Evolutionary conservation across 2,797 vertebrate genomes (phyloP), one percentile per base, ranked within the genome.

Genomic region (Acanthurus lineatus): DNA sequence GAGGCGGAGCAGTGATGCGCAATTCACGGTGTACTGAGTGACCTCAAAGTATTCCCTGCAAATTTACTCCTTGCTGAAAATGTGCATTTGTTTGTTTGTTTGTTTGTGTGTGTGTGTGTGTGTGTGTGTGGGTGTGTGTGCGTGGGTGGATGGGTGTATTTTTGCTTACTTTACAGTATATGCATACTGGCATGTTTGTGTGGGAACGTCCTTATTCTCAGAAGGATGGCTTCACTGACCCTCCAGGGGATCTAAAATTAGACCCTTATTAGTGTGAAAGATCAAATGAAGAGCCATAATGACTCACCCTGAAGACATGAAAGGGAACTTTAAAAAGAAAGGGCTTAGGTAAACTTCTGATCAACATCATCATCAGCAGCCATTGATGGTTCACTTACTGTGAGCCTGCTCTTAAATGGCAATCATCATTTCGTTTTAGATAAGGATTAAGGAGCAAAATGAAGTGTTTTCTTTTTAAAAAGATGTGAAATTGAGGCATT

Each of bases 341-440:
- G 3, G 14, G 1, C 19, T 35, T 12, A 3, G 51, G 12, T 69
- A 6, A 11, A 71, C 22, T n/a, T 67, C 35, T 53, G 19, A 76
- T 82, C 45, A 61, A 3, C 2, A 1, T 38, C 35, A 57, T 28
- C 28, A 2, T 68, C 67, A 73, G 35, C 17, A 2, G 3, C 25
- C 65, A 66, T 10, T 79, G 53, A 76, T 25, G n/a, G 40, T 52
- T 73, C 17, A 60, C 51, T 73, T 25, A 52, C 6, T 19, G 2
- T 8, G 25, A 77, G 20, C 20, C 49, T 56, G 28, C 25, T 6
- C n/a, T 54, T 0, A 59, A 51, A 52, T 6, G 2, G 17, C 28
- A 22, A 32, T 54, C 20, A 6, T 4, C 11, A 20, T 42, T 52
- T 16, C 4, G 22, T 52, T 60, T 52, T 51, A 74, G 44, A 42